Conservation (phyloP, 2,797 vertebrate genomes). For the Lepidocolaptes lacrymiger region DNA sequence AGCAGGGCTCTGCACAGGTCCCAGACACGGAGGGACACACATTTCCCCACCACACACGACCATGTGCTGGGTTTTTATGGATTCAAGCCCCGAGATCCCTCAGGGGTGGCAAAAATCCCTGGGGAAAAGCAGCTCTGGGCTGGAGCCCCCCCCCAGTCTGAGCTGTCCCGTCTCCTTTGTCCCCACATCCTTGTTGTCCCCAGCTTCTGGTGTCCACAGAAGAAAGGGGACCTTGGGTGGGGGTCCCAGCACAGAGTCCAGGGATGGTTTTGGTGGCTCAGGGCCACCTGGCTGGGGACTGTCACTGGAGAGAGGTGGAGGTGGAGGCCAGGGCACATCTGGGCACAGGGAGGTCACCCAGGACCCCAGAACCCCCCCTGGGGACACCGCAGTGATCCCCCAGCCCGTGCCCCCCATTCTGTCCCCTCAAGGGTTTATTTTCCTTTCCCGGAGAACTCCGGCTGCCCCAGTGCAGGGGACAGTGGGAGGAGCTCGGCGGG, state of each 20-base stretch:
- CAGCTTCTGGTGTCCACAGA: accelerated
- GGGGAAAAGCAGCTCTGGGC: neutral
- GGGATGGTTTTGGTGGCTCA: neutral
- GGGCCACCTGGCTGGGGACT: neutral
- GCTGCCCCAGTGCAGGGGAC: neutral
- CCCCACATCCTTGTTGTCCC: neutral
- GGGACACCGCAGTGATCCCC: neutral
- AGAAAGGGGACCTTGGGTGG: accelerated
- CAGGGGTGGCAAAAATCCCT: neutral
- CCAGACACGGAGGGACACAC: neutral
- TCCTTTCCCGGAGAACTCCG: neutral
- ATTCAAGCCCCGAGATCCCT: neutral
- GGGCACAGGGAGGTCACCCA: neutral
- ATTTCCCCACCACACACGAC: neutral
- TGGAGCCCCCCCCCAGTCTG: accelerated
- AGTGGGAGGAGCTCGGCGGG: neutral
- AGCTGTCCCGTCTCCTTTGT: accelerated
- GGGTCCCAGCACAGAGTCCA: neutral
- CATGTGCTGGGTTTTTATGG: neutral
- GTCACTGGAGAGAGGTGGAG: accelerated
- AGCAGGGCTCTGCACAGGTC: neutral
- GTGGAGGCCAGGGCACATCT: neutral
- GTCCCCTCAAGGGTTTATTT: neutral
- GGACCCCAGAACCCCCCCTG: neutral
- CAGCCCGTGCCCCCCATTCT: neutral